Percentiles rank a stretch among this genome's conserved stretches.
Evolutionary conservation across 2,113 vertebrate genomes (phyloP).

Genomic region (Epinephelus lanceolatus): DNA sequence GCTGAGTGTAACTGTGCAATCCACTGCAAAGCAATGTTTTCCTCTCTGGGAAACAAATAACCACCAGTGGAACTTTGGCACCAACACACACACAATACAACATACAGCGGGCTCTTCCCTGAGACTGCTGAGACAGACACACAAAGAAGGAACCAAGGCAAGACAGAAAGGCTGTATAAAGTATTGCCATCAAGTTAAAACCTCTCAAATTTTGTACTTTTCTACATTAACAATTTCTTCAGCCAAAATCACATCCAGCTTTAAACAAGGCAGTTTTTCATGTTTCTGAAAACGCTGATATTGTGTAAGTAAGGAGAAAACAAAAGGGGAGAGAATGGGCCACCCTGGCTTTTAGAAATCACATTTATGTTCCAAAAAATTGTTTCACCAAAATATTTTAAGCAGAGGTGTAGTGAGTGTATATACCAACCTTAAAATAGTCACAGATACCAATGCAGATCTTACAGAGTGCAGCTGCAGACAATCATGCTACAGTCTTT

Average conservation of each 20-base stretch:
- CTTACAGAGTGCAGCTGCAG: too few species aligned
- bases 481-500: too few species aligned
- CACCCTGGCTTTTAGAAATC: too few species aligned
- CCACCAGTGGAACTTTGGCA: neutral
- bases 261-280: too few species aligned
- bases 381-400: too few species aligned
- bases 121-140: neutral
- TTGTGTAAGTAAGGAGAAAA: too few species aligned
- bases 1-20: constrained; percentile 1
- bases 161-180: neutral
- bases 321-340: too few species aligned
- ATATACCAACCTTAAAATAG: too few species aligned
- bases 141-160: neutral
- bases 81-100: neutral
- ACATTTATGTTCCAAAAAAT: too few species aligned
- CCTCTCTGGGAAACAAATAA: constrained; percentile 2
- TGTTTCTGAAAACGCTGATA: too few species aligned
- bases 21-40: neutral
- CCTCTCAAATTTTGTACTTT: neutral
- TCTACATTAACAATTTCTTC: neutral
- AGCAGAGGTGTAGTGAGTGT: too few species aligned
- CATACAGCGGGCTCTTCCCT: neutral
- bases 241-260: neutral
- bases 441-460: too few species aligned
- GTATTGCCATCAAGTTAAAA: neutral